Evolutionary conservation across 2,113 vertebrate species (phyloP).

Genomic region (Athene noctua): DNA sequence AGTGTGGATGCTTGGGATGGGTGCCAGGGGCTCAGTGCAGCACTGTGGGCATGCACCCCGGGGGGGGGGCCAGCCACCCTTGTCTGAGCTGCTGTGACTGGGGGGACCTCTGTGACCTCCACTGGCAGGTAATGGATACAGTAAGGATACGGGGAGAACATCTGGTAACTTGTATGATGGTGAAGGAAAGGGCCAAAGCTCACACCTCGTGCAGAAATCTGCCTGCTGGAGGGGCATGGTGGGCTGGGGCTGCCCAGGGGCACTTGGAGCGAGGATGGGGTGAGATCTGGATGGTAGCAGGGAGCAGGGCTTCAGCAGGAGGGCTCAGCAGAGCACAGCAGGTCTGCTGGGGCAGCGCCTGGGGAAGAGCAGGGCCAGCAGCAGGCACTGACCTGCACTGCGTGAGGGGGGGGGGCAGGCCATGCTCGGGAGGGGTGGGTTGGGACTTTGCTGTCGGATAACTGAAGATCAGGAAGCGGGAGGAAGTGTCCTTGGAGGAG

Average conservation of each 20-base stretch:
- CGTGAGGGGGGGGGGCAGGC: background rate
- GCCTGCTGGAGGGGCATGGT: background rate
- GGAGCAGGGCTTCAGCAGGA: background rate
- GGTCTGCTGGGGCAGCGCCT: background rate
- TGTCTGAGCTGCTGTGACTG: background rate
- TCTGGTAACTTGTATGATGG: background rate
- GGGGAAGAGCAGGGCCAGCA: background rate
- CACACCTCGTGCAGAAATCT: accelerated
- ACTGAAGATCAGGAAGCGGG: accelerated
- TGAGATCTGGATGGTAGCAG: background rate
- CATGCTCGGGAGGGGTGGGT: accelerated
- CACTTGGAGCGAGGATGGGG: background rate
- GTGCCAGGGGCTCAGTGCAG: background rate
- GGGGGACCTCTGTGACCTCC: background rate
- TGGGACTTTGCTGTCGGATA: background rate
- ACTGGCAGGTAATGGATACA: background rate
- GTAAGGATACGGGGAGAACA: background rate
- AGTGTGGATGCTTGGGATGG: background rate
- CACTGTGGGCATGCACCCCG: accelerated
- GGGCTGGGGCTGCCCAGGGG: background rate
- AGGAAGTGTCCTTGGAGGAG: background rate
- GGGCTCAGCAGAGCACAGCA: background rate
- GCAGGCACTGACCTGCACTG: background rate
- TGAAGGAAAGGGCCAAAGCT: background rate
- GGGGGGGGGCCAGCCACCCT: no score